Conservation (phyloP, 2,113 vertebrate genomes). For the Pantherophis guttatus region DNA sequence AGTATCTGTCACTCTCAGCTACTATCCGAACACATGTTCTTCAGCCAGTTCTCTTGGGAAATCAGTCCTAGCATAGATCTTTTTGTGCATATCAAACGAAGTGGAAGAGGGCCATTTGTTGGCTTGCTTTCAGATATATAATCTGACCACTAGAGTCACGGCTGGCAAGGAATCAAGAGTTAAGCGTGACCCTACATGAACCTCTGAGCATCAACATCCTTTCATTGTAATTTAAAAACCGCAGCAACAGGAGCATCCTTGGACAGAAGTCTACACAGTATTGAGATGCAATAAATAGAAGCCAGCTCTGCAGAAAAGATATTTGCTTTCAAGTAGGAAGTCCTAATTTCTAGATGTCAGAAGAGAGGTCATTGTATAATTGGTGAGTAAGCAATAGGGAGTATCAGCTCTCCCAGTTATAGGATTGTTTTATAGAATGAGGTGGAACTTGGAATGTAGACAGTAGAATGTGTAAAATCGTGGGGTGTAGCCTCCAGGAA, state of each 20-base stretch:
- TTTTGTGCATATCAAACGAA: neutral
- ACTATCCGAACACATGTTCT: neutral
- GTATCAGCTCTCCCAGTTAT: conserved; percentile 17
- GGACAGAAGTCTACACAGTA: neutral
- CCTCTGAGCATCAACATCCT: neutral
- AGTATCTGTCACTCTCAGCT: neutral
- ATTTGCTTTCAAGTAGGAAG: neutral
- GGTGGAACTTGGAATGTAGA: conserved; percentile 32
- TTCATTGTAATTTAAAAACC: neutral
- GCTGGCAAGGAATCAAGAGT: neutral
- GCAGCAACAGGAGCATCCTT: neutral
- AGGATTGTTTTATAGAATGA: conserved; percentile 4
- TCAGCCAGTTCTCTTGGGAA: neutral
- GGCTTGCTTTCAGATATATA: neutral
- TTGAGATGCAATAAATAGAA: neutral
- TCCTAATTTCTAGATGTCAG: neutral
- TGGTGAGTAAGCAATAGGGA: conserved; percentile 27
- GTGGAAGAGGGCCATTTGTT: neutral
- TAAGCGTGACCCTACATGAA: neutral
- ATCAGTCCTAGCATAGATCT: neutral
- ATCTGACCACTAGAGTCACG: neutral
- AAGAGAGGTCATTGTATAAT: conserved; percentile 19
- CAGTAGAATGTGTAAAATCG: neutral
- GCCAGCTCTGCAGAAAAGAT: neutral
- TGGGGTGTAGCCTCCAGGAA: neutral